Base-by-base conservation (phyloP, 2,888 invertebrate genomes). In the Tiliacea aurago region DNA sequence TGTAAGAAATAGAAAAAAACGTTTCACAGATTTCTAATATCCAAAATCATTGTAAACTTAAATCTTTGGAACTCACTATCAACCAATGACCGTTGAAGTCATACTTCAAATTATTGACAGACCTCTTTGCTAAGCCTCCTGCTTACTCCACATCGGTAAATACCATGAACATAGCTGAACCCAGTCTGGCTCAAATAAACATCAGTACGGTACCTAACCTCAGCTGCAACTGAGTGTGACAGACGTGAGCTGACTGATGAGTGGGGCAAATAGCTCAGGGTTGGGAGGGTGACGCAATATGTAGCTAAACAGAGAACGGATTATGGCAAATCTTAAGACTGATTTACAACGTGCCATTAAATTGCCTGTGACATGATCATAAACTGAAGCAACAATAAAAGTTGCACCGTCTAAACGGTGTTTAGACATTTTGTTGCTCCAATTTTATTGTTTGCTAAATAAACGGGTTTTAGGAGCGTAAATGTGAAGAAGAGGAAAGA, bases 211-310 rank as follows among this genome's bases (percentile, higher is more conserved):
- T 73, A 77, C 41, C 73, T 73, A 69, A 73, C 33, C 59, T 64
- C 70, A 45, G 43, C 41, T 81, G 71, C 79, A 84, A 59, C 73
- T 37, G 72, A 82, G 69, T 79, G 77, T 79, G 73, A 82, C 74
- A 43, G 1, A 84, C 84, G 84, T 82, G 84, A 56, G 18, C 20
- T 10, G 84, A 82, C 61, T 78, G 45, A 55, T 37, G 58, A 81
- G 11, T 20, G 23, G 18, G n/a, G 55, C 53, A 68, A 73, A 65
- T 23, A 61, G 65, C 62, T 73, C 67, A 65, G 73, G 70, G 67
- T 58, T 70, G 59, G 11, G 43, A 23, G 11, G 64, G n/a, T 81
- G 70, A 81, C 53, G 82, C 33, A 66, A 58, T 69, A 20, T 64
- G 43, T 37, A 64, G 33, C 20, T 55, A n/a, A n/a, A 43, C 49